These are phyloP conservation scores for Vidua macroura DNA, from an alignment of 2,113 vertebrate species.

Conservation along the genomic window DNA sequence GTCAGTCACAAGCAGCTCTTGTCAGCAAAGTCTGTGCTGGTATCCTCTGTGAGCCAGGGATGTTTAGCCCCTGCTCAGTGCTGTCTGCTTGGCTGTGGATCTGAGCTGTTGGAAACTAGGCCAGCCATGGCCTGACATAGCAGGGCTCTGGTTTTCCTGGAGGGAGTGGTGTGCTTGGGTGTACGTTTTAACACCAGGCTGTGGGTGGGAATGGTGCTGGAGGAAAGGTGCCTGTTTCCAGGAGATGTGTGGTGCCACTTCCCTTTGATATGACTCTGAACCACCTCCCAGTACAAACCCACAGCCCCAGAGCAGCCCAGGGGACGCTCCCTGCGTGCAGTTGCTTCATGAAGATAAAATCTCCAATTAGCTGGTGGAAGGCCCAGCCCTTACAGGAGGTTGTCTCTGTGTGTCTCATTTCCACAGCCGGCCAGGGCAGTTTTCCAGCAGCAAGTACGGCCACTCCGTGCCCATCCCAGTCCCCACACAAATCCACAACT, in stretches of 20 bases:
- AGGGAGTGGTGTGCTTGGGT: not conserved
- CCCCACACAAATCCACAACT: conserved; percentile 92
- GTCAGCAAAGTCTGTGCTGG: not conserved
- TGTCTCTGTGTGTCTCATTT: conserved; percentile 3
- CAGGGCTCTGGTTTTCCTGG: not conserved
- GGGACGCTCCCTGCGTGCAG: not conserved
- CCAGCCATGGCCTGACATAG: not conserved
- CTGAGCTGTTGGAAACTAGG: not conserved
- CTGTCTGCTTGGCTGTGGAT: not conserved
- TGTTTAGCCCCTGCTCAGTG: not conserved
- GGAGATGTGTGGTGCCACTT: not conserved
- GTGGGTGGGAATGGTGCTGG: not conserved
- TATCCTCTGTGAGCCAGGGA: not conserved
- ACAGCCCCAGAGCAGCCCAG: not conserved
- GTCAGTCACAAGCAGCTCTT: not conserved
- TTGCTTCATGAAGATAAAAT: not conserved
- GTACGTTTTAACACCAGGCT: not conserved
- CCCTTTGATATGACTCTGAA: not conserved
- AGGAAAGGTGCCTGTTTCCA: not conserved
- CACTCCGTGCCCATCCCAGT: conserved; percentile 90
- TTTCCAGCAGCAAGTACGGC: conserved; percentile 73
- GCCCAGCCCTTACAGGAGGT: not conserved
- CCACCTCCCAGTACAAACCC: not conserved
- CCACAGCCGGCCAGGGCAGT: conserved; percentile 71
- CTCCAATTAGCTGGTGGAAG: not conserved